These are phyloP conservation scores for Rotaria magnacalcarata DNA, from an alignment of 2,888 invertebrate genomes.

Conservation along the genomic window DNA sequence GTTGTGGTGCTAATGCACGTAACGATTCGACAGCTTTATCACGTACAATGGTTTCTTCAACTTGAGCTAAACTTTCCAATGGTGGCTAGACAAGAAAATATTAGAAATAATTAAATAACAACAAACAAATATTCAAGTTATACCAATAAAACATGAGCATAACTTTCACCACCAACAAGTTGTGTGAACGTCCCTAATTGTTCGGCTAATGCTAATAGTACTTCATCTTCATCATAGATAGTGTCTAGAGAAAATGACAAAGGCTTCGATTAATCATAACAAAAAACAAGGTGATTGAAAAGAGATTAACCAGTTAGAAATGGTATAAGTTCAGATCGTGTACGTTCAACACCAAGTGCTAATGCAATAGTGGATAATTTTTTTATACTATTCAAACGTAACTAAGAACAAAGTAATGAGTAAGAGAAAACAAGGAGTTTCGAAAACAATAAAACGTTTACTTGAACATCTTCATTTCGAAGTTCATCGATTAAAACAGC, in stretches of 20 bases:
- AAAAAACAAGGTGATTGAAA: neutral
- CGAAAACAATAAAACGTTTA: conserved; percentile 48
- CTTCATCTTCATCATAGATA: conserved; percentile 99
- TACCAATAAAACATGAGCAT: conserved; percentile 72
- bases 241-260: conserved; percentile 67
- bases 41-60: conserved; percentile 98
- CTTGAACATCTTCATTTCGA: conserved; percentile 94
- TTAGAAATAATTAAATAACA: conserved; percentile 47
- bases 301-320: conserved; percentile 63
- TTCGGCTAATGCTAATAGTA: conserved; percentile 89
- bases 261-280: neutral
- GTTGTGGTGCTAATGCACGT: conserved; percentile 77
- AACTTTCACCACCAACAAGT: conserved; percentile 91
- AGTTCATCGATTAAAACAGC: conserved; percentile 98
- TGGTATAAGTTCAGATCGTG: conserved; percentile 89
- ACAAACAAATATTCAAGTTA: neutral
- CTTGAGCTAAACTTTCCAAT: conserved; percentile 88
- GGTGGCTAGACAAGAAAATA: conserved; percentile 66
- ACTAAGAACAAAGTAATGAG: conserved; percentile 53
- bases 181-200: conserved; percentile 92
- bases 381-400: conserved; percentile 93
- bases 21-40: conserved; percentile 97
- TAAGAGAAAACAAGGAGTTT: no score
- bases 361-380: conserved; percentile 98
- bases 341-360: conserved; percentile 92